These are phyloP conservation scores for Cephalotes varians DNA, from an alignment of 2,888 invertebrate genomes.

Conservation along the genomic window DNA sequence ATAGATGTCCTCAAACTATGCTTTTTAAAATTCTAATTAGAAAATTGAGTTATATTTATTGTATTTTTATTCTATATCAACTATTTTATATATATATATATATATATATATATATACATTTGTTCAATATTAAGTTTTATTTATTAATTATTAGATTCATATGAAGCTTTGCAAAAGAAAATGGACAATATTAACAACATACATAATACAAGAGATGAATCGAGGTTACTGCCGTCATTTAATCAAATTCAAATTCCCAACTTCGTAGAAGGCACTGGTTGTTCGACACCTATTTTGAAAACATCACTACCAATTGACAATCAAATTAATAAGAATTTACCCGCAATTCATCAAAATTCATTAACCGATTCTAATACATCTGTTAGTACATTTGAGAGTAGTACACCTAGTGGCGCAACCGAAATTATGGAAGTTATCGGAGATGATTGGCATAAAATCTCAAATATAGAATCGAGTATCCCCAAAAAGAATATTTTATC, in stretches of 20 bases:
- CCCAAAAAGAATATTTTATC: background rate
- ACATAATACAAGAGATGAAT: background rate
- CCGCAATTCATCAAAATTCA: background rate
- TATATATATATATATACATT: background rate
- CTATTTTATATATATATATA: no score
- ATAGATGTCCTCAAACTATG: background rate
- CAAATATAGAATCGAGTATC: background rate
- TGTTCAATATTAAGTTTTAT: background rate
- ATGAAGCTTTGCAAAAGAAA: background rate
- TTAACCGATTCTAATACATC: background rate
- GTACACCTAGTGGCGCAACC: background rate
- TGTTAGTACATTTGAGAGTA: background rate
- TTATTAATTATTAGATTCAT: background rate
- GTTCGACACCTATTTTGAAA: background rate
- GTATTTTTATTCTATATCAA: background rate
- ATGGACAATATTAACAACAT: background rate
- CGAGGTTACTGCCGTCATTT: background rate
- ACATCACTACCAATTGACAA: background rate
- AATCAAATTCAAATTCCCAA: background rate
- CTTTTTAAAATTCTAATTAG: background rate
- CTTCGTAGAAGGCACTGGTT: background rate
- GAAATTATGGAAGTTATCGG: background rate
- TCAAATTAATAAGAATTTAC: background rate
- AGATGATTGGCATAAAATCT: background rate
- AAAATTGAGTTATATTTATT: background rate